Conservation (phyloP, 2,113 vertebrate species). For the Athene cunicularia region DNA sequence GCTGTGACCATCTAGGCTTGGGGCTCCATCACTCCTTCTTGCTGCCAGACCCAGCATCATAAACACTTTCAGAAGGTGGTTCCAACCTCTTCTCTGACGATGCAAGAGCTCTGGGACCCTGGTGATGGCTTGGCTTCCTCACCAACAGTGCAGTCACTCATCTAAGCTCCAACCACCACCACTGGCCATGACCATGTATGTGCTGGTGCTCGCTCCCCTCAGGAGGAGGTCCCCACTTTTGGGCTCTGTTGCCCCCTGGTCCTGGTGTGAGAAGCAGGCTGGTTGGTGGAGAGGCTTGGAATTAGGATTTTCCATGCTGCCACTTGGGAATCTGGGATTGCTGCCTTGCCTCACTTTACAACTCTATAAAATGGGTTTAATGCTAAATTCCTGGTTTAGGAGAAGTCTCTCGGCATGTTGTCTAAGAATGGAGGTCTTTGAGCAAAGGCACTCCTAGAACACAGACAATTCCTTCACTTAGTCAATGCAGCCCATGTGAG, state of each 20-base stretch:
- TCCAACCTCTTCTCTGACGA: not conserved
- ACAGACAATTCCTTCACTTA: not conserved
- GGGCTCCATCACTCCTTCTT: not conserved
- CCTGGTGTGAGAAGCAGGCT: not conserved
- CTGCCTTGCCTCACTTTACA: not conserved
- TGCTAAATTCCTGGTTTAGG: not conserved
- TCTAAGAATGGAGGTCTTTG: not conserved
- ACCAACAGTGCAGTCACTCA: not conserved
- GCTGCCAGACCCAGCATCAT: not conserved
- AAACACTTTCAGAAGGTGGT: fast-evolving
- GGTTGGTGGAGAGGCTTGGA: not conserved
- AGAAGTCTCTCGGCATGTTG: not conserved
- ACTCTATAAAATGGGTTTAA: not conserved
- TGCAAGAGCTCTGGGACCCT: not conserved
- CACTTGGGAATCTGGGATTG: not conserved
- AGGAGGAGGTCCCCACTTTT: not conserved
- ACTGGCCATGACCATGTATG: not conserved
- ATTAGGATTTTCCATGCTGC: not conserved
- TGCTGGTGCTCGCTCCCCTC: not conserved
- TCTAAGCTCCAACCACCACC: not conserved
- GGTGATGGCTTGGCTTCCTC: not conserved
- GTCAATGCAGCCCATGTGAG: not conserved
- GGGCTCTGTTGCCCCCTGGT: not conserved
- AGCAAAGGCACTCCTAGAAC: not conserved
- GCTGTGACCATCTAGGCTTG: not conserved